These are phyloP conservation scores for Strix uralensis DNA, from an alignment of 2,113 vertebrate species.

Conservation along the genomic window DNA sequence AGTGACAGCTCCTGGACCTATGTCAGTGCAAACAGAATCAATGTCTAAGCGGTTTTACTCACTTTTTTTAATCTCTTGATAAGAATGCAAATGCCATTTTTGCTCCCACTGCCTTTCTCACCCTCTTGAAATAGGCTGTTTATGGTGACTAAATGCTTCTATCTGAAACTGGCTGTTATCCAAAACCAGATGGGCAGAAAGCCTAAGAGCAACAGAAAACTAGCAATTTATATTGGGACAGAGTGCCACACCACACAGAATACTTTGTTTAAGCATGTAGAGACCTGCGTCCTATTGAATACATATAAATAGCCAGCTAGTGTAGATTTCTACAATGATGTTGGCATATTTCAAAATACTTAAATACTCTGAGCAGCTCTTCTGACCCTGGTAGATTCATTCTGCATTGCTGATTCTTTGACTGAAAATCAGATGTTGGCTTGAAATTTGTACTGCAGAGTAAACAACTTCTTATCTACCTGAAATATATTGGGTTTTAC, in stretches of 20 bases:
- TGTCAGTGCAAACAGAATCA: not conserved
- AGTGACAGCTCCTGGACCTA: not conserved
- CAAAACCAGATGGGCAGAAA: conserved; percentile 39
- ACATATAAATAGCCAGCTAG: not conserved
- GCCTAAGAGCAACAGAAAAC: conserved; percentile 40
- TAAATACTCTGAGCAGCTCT: not conserved
- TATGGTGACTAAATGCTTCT: conserved; percentile 33
- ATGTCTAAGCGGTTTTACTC: not conserved
- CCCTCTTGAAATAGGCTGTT: conserved; percentile 24
- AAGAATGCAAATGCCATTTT: conserved; percentile 45
- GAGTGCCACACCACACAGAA: conserved; percentile 2
- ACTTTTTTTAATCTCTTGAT: not conserved
- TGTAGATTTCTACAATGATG: not conserved
- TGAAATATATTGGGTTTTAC: not conserved
- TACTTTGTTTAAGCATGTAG: conserved; percentile 34
- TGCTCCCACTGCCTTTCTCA: not conserved
- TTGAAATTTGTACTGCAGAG: not conserved
- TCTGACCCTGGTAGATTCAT: not conserved
- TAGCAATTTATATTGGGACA: conserved; percentile 6
- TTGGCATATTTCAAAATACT: conserved; percentile 25
- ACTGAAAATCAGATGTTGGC: not conserved
- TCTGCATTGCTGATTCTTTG: not conserved
- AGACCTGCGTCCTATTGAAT: not conserved
- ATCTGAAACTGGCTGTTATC: conserved; percentile 21
- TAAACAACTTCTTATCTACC: not conserved